phyloP scores from a whole-genome alignment of 2,888 invertebrate genomes.

The Cryptocephalus moraei region DNA sequence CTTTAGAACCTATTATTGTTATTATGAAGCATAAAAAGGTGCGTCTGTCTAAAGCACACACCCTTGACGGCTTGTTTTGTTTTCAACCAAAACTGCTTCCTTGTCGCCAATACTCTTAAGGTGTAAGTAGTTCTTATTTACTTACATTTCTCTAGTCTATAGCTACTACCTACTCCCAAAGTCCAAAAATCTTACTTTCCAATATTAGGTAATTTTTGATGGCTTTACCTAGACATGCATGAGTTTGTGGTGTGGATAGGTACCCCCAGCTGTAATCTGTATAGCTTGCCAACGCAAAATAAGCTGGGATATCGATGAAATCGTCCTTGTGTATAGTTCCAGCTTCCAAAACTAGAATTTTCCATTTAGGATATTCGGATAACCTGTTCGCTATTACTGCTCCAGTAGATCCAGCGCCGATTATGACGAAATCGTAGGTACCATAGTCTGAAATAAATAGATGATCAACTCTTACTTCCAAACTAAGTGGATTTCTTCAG shows the following conservation, averaged over 20 bases:
- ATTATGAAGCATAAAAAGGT: too few relatives aligned
- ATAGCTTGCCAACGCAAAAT: constrained; percentile 48
- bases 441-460: constrained; percentile 8
- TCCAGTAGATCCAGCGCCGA: constrained; percentile 14
- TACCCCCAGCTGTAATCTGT: constrained; percentile 64
- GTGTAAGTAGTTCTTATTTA: too few relatives aligned
- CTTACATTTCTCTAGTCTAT: too few relatives aligned
- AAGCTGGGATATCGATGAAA: constrained; percentile 45
- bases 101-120: too few relatives aligned
- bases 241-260: constrained; percentile 52
- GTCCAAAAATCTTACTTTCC: too few relatives aligned
- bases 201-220: too few relatives aligned
- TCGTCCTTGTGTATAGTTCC: constrained; percentile 12
- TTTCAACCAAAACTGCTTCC: too few relatives aligned
- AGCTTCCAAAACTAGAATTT: constrained; percentile 13
- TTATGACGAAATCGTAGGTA: constrained; percentile 12
- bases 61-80: too few relatives aligned
- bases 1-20: too few relatives aligned
- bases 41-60: too few relatives aligned
- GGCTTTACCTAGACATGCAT: constrained; percentile 41
- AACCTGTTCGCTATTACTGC: constrained; percentile 12
- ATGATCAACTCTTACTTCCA: constrained; percentile 1
- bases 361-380: constrained; percentile 10
- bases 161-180: too few relatives aligned
- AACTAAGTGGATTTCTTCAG: too few relatives aligned